Conservation (phyloP, 1,140 invertebrate species). For the Drosophila punjabiensis region DNA sequence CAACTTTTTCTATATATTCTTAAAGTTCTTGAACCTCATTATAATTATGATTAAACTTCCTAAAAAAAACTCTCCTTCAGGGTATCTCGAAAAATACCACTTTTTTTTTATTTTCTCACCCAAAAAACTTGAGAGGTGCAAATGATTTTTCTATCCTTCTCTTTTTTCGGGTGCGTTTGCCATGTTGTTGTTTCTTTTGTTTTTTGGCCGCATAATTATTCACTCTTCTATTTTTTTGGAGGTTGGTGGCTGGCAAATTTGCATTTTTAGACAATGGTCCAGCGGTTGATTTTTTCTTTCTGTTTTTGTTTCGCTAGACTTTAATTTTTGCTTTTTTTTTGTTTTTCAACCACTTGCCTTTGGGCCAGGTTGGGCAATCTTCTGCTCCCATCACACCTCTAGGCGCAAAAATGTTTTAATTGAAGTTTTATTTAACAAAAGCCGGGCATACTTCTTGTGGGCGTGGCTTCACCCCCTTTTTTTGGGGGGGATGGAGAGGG, state of each 20-base stretch:
- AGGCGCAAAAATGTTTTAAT: conserved; percentile 74
- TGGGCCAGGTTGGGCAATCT: conserved; percentile 59
- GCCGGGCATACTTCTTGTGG: conserved; percentile 33
- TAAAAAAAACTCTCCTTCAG: conserved; percentile 3
- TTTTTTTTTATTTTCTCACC: conserved; percentile 40
- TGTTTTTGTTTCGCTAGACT: conserved; percentile 23
- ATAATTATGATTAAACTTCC: conserved; percentile 2
- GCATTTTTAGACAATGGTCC: conserved; percentile 78
- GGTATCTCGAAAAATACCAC: conserved; percentile 19
- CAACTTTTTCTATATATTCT: background rate
- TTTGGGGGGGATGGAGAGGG: background rate
- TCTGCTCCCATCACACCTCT: conserved; percentile 41
- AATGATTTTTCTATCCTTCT: conserved; percentile 54
- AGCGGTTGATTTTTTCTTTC: conserved; percentile 48
- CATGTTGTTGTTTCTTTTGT: conserved; percentile 12
- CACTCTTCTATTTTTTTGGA: conserved; percentile 58
- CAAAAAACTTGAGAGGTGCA: conserved; percentile 70
- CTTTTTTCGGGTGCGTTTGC: no score
- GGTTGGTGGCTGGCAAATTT: conserved; percentile 62
- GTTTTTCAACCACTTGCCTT: conserved; percentile 48
- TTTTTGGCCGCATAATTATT: conserved; percentile 70
- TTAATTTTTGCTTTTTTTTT: conserved; percentile 30
- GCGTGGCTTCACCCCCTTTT: conserved; percentile 12
- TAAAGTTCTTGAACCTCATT: background rate
- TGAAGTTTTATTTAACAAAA: conserved; percentile 79